A percentile compares a stretch with the other conserved stretches of the same genome.
phyloP scores from a whole-genome alignment of 2,797 vertebrate species.

The Poeciliopsis presidionis region DNA sequence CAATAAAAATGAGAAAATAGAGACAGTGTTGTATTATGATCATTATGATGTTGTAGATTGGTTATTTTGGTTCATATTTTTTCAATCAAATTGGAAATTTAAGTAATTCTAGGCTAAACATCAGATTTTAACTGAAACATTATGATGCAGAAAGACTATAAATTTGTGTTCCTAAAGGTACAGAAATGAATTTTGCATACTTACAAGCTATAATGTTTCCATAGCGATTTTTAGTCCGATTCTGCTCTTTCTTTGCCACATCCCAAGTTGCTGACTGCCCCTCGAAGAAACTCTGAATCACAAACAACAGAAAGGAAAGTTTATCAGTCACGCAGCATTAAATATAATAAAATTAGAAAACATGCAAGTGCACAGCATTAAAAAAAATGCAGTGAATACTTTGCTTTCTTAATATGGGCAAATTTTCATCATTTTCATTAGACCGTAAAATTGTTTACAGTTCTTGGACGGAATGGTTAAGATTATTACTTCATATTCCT shows the following conservation, averaged over 20 bases:
- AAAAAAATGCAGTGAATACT: neutral
- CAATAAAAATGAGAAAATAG: neutral
- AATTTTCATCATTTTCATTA: conserved; percentile 4
- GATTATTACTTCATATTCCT: conserved; percentile 94
- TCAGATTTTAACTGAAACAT: neutral
- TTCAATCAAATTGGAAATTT: neutral
- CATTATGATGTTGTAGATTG: neutral
- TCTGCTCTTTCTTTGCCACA: conserved; percentile 99
- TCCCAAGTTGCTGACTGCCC: conserved; percentile 99
- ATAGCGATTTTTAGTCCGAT: conserved; percentile 99
- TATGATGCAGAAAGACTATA: neutral
- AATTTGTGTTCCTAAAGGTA: neutral
- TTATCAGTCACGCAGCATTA: conserved; percentile 44
- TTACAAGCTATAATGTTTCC: conserved; percentile 99
- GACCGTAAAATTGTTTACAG: conserved; percentile 13
- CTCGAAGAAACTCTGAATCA: conserved; percentile 97
- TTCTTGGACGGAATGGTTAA: conserved; percentile 26
- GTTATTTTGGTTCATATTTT: neutral
- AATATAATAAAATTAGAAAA: neutral
- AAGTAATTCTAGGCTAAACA: neutral
- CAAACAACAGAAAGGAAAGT: conserved; percentile 62
- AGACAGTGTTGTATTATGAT: neutral
- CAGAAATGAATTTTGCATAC: conserved; percentile 41
- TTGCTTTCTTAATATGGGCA: neutral
- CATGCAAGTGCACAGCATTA: neutral